These are phyloP conservation scores for Tetragnatha versicolor DNA, from an alignment of 1,140 invertebrate species.

Conservation along the genomic window DNA sequence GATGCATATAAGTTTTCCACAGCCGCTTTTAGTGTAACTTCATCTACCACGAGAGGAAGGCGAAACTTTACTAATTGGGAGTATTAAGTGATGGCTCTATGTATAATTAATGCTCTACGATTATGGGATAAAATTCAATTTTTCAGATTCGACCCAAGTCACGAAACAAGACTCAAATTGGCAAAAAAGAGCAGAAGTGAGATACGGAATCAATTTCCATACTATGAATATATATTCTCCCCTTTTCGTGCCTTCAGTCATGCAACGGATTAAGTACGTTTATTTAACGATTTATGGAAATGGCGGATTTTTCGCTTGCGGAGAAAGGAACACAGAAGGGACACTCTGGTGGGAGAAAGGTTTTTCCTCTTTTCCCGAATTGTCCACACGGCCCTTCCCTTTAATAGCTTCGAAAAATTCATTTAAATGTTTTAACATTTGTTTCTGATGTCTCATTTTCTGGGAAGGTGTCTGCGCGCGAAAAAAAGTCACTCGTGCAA, in stretches of 20 bases:
- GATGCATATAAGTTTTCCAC: too few species aligned
- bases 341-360: conserved; percentile 13
- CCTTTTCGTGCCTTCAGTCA: conserved; percentile 24
- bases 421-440: conserved; percentile 54
- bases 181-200: conserved; percentile 31
- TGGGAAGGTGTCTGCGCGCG: not conserved
- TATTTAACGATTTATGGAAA: conserved; percentile 54
- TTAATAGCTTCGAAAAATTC: conserved; percentile 53
- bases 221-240: conserved; percentile 45
- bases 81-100: conserved; percentile 13
- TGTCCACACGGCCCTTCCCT: conserved; percentile 4
- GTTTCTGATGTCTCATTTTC: conserved; percentile 54
- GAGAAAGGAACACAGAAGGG: conserved; percentile 44
- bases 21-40: not conserved
- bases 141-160: conserved; percentile 35
- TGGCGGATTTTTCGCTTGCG: conserved; percentile 35
- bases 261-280: conserved; percentile 44
- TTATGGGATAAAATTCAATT: conserved; percentile 47
- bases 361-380: conserved; percentile 36
- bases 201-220: conserved; percentile 47
- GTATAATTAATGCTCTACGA: conserved; percentile 32
- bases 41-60: not conserved
- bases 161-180: conserved; percentile 26
- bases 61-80: conserved; percentile 30
- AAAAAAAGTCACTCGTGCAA: conserved; percentile 3